phyloP scores from a whole-genome alignment of 1,140 invertebrate species.

The Dryas iulia region DNA sequence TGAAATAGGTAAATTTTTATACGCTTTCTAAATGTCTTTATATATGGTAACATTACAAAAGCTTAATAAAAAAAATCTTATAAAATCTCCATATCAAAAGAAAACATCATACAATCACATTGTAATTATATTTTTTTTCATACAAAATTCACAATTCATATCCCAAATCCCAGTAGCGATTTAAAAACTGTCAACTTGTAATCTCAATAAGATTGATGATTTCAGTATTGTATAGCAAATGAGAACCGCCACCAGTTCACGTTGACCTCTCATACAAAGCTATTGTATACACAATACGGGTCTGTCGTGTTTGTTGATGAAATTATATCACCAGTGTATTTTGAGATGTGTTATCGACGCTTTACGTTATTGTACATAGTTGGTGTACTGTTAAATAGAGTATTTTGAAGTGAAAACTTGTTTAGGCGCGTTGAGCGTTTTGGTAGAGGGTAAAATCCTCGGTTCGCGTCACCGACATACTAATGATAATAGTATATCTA shows the following conservation, averaged over 20 bases:
- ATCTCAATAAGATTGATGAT: conserved; percentile 39
- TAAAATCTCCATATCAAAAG: no score
- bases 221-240: conserved; percentile 36
- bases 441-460: no score
- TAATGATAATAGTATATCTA: no score
- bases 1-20: no score
- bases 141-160: conserved; percentile 10
- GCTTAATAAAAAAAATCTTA: no score
- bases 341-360: conserved; percentile 13
- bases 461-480: no score
- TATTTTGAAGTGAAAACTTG: no score
- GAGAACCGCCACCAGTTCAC: conserved; percentile 19
- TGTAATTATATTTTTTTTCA: conserved; percentile 8
- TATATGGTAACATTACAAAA: no score
- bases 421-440: no score
- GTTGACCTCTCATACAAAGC: conserved; percentile 5
- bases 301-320: conserved; percentile 13
- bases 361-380: not conserved
- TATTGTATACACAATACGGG: not conserved
- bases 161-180: conserved; percentile 33
- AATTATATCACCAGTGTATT: conserved; percentile 11
- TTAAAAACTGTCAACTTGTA: conserved; percentile 36
- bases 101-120: not conserved
- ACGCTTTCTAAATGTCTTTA: no score
- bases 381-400: not conserved